A percentile compares a stretch with the other conserved stretches of the same genome.
These are phyloP conservation scores for Cosmia trapezina DNA, from an alignment of 2,888 invertebrate species.

Conservation along the genomic window DNA sequence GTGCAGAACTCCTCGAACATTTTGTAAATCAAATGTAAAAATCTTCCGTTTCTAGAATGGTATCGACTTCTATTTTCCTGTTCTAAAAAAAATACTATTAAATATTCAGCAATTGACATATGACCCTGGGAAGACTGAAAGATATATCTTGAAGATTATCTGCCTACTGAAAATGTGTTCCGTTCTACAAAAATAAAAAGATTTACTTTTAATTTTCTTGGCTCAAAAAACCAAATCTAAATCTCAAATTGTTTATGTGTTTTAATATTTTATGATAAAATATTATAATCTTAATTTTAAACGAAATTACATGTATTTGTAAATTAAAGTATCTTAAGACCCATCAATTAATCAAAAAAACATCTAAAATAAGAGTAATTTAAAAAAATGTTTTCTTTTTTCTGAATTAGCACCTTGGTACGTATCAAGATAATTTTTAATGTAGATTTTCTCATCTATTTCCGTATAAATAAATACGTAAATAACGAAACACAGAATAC, in stretches of 20 bases:
- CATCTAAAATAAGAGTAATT: neutral
- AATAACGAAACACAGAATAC: neutral
- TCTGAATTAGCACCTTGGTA: no score
- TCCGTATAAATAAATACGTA: neutral
- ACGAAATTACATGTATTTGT: neutral
- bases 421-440: neutral
- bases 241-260: conserved; percentile 8
- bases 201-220: conserved; percentile 5
- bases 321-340: neutral
- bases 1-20: conserved; percentile 3
- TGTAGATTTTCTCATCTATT: neutral
- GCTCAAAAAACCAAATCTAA: conserved; percentile 8
- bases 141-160: conserved; percentile 10
- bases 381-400: neutral
- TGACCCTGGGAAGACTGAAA: conserved; percentile 28
- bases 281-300: neutral
- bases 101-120: conserved; percentile 46
- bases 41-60: conserved; percentile 31
- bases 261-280: conserved; percentile 1
- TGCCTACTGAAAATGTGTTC: conserved; percentile 3
- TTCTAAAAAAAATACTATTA: conserved; percentile 16
- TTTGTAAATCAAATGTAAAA: conserved; percentile 37
- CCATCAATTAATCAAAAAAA: neutral
- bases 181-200: conserved; percentile 5
- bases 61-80: conserved; percentile 27